These are phyloP conservation scores for Trichonephila clavata DNA, from an alignment of 1,140 invertebrate genomes.

Conservation along the genomic window DNA sequence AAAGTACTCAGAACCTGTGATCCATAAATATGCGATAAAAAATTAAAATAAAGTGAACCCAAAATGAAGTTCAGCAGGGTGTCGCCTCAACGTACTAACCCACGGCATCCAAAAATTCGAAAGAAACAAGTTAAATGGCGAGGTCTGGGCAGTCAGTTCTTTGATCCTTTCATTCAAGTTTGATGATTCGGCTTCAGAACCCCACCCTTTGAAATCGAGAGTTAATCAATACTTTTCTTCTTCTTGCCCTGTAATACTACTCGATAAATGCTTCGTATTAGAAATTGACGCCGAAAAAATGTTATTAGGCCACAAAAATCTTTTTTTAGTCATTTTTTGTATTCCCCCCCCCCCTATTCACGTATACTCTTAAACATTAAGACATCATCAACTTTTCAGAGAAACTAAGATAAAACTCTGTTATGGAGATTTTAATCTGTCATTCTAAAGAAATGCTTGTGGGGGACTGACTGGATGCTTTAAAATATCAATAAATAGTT, in stretches of 20 bases:
- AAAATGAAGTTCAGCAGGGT: not conserved
- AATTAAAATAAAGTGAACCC: slow-evolving; percentile 41
- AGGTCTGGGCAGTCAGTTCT: slow-evolving; percentile 9
- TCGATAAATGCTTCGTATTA: slow-evolving; percentile 10
- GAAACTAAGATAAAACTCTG: no score
- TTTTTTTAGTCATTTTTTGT: not conserved
- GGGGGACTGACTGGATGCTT: no score
- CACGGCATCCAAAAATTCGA: not conserved
- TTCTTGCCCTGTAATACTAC: not conserved
- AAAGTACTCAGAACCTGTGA: not conserved
- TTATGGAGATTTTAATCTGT: no score
- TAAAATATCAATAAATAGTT: no score
- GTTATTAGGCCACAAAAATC: not conserved
- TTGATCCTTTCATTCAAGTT: slow-evolving; percentile 64
- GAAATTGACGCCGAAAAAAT: not conserved
- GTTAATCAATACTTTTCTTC: slow-evolving; percentile 56
- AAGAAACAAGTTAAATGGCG: slow-evolving; percentile 57
- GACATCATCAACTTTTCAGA: no score
- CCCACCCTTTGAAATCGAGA: slow-evolving; percentile 65
- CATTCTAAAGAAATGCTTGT: no score
- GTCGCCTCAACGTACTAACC: not conserved
- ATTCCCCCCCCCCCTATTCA: no score
- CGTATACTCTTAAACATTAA: not conserved
- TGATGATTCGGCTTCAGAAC: slow-evolving; percentile 49
- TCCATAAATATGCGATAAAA: slow-evolving; percentile 44